Evolutionary conservation across 2,113 vertebrate genomes (phyloP).

Genomic region (Pseudopodoces humilis): DNA sequence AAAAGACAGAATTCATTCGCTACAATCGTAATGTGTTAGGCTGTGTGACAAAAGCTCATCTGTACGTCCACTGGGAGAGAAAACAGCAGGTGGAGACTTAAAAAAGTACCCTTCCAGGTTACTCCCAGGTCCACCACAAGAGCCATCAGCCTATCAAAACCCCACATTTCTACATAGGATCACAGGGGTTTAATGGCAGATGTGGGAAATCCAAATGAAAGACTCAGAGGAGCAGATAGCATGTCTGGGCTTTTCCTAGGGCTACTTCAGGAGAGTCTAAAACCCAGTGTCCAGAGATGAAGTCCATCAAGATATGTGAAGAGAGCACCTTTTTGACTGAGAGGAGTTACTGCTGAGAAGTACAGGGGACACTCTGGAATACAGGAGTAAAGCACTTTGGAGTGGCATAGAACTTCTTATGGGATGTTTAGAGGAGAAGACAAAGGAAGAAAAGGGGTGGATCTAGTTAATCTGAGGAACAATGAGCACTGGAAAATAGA

Average conservation of each 20-base stretch:
- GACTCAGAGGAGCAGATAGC: background rate
- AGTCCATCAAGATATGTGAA: background rate
- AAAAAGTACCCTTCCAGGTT: background rate
- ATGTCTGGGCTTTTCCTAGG: background rate
- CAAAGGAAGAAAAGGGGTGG: background rate
- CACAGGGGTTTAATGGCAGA: background rate
- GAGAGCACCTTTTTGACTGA: background rate
- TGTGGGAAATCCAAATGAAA: background rate
- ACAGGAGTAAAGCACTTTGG: background rate
- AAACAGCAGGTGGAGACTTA: background rate
- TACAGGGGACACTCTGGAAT: background rate
- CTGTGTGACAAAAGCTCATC: background rate
- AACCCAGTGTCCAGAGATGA: rapidly evolving
- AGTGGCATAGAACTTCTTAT: background rate
- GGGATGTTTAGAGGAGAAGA: background rate
- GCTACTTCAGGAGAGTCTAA: background rate
- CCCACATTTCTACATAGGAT: background rate
- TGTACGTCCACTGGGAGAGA: background rate
- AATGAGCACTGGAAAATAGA: background rate
- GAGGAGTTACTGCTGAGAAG: background rate
- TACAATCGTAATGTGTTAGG: background rate
- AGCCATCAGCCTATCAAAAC: background rate
- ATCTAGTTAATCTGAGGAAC: background rate
- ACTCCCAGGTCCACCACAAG: background rate
- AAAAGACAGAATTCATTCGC: background rate